Base-by-base conservation (phyloP, 2,888 invertebrate species). In the Leptothorax acervorum region DNA sequence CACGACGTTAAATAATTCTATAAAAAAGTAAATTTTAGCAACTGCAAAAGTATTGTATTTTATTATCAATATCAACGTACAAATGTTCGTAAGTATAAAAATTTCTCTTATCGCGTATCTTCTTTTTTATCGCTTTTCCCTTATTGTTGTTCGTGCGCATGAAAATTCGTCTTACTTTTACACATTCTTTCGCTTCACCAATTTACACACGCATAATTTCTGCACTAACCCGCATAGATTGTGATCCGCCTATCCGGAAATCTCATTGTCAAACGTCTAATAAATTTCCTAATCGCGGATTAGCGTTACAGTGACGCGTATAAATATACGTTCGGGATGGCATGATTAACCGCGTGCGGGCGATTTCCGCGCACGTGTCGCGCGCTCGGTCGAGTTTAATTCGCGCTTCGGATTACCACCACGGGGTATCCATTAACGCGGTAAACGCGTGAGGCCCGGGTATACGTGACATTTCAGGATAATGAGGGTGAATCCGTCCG, bases 261-360 rank as follows among this genome's bases (percentile, higher is more conserved):
- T 12, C 11, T 3, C 39, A 28, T 51, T 45, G 8, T n/a, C 18
- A 23, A 60, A 71, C 35, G 23, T 78, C 35, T 73, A 48, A 15
- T 28, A 28, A 51, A 74, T 65, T 68, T 71, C 28, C n/a, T 76
- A 73, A 82, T 76, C 79, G 73, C 42, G 76, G 76, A 88, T 81
- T 84, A 60, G 53, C 12, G 53, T 55, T 81, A 57, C 39, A 45
- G 62, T 28, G 60, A 66, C 83, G 73, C 82, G 86, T 87, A 89
- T 87, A 89, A 89, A 89, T 88, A 84, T 81, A 84, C 63, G 68
- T 65, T 73, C 81, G 12, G 57, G 39, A 78, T 60, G 31, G 48
- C 84, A 84, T 89, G 89, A 89, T 88, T 89, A 90, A 87, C 89
- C 83, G 86, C 66, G 76, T 84, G 76, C 66, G 63, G 86, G 86